Conservation (phyloP, 2,888 invertebrate species). For the Noctua pronuba region DNA sequence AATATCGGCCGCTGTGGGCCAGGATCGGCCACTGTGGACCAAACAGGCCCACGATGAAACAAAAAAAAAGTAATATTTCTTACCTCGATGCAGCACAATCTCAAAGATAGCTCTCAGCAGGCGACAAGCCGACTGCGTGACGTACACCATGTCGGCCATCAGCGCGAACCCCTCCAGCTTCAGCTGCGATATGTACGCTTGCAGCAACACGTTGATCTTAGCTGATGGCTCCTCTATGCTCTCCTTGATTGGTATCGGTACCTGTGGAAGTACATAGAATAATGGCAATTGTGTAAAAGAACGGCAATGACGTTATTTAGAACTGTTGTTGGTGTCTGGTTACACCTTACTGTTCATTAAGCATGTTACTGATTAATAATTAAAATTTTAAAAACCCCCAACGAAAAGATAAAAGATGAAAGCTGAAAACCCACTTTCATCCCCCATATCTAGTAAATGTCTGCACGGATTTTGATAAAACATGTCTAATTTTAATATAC, state of each 20-base stretch:
- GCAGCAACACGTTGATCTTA: slow-evolving; percentile 98
- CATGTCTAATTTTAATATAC: too few species aligned
- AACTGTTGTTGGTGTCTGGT: too few species aligned
- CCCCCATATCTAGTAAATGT: too few species aligned
- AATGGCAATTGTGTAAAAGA: too few species aligned
- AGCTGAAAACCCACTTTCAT: too few species aligned
- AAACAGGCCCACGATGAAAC: neutral
- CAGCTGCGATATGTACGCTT: slow-evolving; percentile 99
- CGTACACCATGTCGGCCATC: slow-evolving; percentile 99
- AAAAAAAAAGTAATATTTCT: neutral
- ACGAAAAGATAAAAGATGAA: too few species aligned
- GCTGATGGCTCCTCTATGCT: slow-evolving; percentile 99
- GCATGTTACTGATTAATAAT: too few species aligned
- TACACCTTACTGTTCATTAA: too few species aligned
- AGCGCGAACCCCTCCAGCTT: slow-evolving; percentile 99
- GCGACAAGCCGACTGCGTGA: slow-evolving; percentile 98
- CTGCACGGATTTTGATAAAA: too few species aligned
- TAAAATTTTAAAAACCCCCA: too few species aligned
- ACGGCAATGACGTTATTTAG: too few species aligned
- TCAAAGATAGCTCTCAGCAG: slow-evolving; percentile 99
- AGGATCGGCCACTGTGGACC: neutral
- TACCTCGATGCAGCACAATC: slow-evolving; percentile 94
- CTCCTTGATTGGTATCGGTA: slow-evolving; percentile 99
- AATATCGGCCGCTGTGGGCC: neutral
- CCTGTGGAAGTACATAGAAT: slow-evolving; percentile 89